Percentiles rank a stretch among this genome's conserved stretches.
Evolutionary conservation across 2,888 invertebrate genomes (phyloP).

Genomic region (Sclerodermus sp.): DNA sequence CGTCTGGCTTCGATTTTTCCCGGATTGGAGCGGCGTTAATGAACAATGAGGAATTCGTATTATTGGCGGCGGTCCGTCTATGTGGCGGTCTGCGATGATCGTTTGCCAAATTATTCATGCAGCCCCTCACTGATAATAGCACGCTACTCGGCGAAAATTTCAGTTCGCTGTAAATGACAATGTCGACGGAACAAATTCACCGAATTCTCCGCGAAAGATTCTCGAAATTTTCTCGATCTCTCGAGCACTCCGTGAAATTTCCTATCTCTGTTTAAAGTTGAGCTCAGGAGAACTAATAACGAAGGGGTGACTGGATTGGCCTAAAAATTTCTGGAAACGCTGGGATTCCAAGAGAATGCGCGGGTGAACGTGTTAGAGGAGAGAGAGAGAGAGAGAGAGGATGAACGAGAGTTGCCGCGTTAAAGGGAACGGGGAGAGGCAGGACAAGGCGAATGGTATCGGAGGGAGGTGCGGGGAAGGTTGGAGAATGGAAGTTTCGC

Average conservation of each 20-base stretch:
- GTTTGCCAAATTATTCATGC: constrained; percentile 15
- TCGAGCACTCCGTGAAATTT: too few species aligned
- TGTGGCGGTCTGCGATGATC: constrained; percentile 15
- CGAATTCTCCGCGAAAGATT: too few species aligned
- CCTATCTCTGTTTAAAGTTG: too few species aligned
- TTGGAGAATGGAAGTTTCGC: constrained; percentile 26
- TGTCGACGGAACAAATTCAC: too few species aligned
- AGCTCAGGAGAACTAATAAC: too few species aligned
- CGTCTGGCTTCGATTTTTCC: constrained; percentile 19
- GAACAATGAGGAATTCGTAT: constrained; percentile 14
- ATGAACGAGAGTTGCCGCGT: constrained; percentile 13
- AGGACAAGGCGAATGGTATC: constrained; percentile 15
- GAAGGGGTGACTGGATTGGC: too few species aligned
- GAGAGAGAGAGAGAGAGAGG: constrained; percentile 2
- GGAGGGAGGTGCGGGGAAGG: constrained; percentile 7
- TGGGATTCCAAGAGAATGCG: too few species aligned
- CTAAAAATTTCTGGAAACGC: too few species aligned
- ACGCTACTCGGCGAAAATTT: neutral
- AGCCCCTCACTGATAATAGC: constrained; percentile 16
- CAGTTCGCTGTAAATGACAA: neutral
- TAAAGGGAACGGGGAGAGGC: constrained; percentile 8
- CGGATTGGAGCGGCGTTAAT: constrained; percentile 12
- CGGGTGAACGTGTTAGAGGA: constrained; percentile 5
- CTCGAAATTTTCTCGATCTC: too few species aligned
- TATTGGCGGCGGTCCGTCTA: constrained; percentile 9